Base-by-base conservation (phyloP, 2,113 vertebrate species). In the Alectura lathami region DNA sequence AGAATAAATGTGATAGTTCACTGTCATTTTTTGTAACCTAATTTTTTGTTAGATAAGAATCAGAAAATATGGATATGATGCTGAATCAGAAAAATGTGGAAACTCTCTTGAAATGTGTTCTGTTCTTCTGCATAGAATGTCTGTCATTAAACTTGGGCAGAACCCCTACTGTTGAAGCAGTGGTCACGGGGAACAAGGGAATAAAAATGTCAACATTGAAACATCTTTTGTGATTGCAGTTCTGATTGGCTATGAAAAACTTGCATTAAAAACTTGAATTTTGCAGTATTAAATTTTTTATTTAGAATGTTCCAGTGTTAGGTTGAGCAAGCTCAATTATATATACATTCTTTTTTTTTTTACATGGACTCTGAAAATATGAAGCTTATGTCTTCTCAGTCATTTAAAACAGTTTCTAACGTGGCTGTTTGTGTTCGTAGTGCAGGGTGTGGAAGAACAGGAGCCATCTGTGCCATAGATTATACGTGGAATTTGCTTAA, bases 401-500 rank as follows among this genome's bases (percentile, higher is more conserved):
- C n/a, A 69, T 62, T 68, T 48, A 12, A 77, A 86, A 29, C 60
- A 62, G 57, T 45, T 78, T 67, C 70, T 96, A 86, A 93, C 42
- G 30, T 42, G 11, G 34, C 40, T 69, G 14, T 98, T 94, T 96
- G 36, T 97, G 42, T 97, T 87, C 93, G 75, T 98, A 99, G 99
- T 98, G 99, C 99, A 94, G 99, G 99, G 90, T 99, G 99, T 98
- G 99, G 99, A 98, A 98, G 99, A 96, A 99, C 99, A 26, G 99
- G 99, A 75, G 99, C 99, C 93, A 99, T 99, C 97, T 99, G 99
- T 98, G 99, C 99, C 89, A 99, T 99, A 89, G 99, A 99, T 98
- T 99, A 99, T 98, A 99, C 99, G 1, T 99, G 99, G 99, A 99
- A 99, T 97, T 98, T 99, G 86, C 98, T 99, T 75, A 99, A 99